Base-by-base conservation (phyloP, 2,113 vertebrate species). In the Sylvia atricapilla region DNA sequence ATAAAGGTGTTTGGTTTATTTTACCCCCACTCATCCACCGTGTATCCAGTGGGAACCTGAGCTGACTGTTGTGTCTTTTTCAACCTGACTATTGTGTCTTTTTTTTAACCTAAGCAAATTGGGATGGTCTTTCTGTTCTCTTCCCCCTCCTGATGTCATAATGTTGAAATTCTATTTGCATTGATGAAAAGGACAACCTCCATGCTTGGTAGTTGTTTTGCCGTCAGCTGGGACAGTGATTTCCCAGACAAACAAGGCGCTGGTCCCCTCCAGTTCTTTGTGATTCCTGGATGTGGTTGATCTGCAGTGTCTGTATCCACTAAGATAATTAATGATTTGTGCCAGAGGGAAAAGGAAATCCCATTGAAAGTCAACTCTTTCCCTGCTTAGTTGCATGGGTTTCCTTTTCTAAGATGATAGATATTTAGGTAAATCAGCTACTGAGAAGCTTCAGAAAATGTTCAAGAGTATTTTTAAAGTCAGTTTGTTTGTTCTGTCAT, bases 11-110 rank as follows among this genome's bases (percentile, higher is more conserved):
- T 60, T 37, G 18, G 6, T 81, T 67, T 69, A 60, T 77, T 90
- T 31, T 67, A 18, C 13, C 8, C 27, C 19, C 4, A 2, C 25
- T 64, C 35, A 64, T 10, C 5, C 11, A 4, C 21, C 0, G 1
- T 7, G 25, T 66, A 21, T 49, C 43, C 22, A 16, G 25, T 41
- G 60, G 60, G 14, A 90, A 33, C 30, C 15, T 74, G 41, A n/a
- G 28, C 37, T 39, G 12, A 27, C 52, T 75, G 7, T 52, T 82
- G 6, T 21, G 7, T 16, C 3, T 4, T 50, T 75, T 86, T 68
- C 44, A 35, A 0, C 64, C 66, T 68, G 50, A 25, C 53, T 76
- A 6, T 53, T 83, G 5, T 22, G 8, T 18, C 4, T 5, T 52
- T 28, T 16, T 6, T 12, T 21, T 15, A 5, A 17, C 43, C 31